These are phyloP conservation scores for Sebastes itinus DNA, from an alignment of 2,797 vertebrate species.

Conservation along the genomic window DNA sequence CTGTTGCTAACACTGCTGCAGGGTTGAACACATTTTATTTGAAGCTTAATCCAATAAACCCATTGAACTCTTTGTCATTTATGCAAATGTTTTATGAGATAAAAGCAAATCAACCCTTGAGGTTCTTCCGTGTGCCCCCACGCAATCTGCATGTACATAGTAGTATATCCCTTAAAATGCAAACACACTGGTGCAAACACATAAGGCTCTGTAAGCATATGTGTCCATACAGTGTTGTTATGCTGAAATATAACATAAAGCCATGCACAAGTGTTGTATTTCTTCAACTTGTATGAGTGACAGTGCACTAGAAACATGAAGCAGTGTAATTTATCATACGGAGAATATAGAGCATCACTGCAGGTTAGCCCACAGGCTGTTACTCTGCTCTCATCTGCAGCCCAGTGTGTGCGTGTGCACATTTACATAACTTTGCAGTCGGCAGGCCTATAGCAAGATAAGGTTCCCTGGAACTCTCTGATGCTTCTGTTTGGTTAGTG, in stretches of 20 bases:
- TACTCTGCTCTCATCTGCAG: conserved; percentile 29
- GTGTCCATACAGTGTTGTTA: not conserved
- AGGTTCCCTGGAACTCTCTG: conserved; percentile 68
- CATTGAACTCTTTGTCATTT: conserved; percentile 38
- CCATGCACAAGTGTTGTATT: not conserved
- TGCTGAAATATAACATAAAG: not conserved
- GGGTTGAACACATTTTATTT: conserved; percentile 31
- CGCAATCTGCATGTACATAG: conserved; percentile 1
- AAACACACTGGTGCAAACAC: too few species aligned
- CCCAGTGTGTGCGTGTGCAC: conserved; percentile 5
- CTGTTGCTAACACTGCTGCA: not conserved
- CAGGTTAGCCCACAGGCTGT: conserved; percentile 33
- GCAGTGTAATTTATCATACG: not conserved
- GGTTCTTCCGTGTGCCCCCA: not conserved
- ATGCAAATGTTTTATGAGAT: conserved; percentile 64
- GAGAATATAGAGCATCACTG: conserved; percentile 26
- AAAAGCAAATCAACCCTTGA: conserved; percentile 36
- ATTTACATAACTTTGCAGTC: conserved; percentile 78
- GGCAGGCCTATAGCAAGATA: conserved; percentile 66
- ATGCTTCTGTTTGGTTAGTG: conserved; percentile 66
- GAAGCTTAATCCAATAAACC: conserved; percentile 32
- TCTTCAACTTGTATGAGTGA: not conserved
- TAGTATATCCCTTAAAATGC: conserved; percentile 16
- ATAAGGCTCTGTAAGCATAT: not conserved
- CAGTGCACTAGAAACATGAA: not conserved